Base-by-base conservation (phyloP, 1,140 invertebrate genomes). In the Drosophila miranda region DNA sequence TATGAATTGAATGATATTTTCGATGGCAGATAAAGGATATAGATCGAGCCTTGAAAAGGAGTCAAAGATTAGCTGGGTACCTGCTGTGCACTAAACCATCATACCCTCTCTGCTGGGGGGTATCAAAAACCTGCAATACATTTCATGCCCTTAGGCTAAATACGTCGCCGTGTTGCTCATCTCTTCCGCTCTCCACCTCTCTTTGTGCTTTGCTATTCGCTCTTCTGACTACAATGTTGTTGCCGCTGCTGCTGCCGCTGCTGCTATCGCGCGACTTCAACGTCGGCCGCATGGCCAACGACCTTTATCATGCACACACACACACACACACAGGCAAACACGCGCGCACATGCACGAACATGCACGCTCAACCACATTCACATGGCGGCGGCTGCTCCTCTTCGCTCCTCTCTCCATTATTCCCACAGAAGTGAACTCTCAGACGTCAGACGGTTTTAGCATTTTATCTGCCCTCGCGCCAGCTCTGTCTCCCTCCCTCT, bases 141-240 rank as follows among this genome's bases (percentile, higher is more conserved):
- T 81, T 84, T 86, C 63, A 75, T 86, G 81, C 81, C 81, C 81
- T 84, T 77, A 77, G 81, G 81, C 82, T 87, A 84, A 84, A 86
- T 75, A 87, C 74, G 73, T 77, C 66, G 79, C 57, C 66, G 63
- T 79, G 68, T 70, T 58, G 51, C 67, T 61, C 56, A 60, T 66
- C 69, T 59, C 55, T 61, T 56, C 48, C 59, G 62, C 45, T 62
- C 45, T 21, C 14, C 21, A 30, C 49, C 44, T 38, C 62, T 44
- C 34, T 44, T 46, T 54, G 43, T 69, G 45, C 56, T 30, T 11
- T 49, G 64, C 30, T 53, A n/a, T 13, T 67, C 50, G 38, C 30
- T 66, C 74, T 11, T 58, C 52, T 55, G 60, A 45, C 71, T 64
- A 80, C 77, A 70, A 59, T 75, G 66, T 76, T 75, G 55, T 55